Conservation (phyloP, 2,113 vertebrate genomes). For the Ophiodon elongatus region DNA sequence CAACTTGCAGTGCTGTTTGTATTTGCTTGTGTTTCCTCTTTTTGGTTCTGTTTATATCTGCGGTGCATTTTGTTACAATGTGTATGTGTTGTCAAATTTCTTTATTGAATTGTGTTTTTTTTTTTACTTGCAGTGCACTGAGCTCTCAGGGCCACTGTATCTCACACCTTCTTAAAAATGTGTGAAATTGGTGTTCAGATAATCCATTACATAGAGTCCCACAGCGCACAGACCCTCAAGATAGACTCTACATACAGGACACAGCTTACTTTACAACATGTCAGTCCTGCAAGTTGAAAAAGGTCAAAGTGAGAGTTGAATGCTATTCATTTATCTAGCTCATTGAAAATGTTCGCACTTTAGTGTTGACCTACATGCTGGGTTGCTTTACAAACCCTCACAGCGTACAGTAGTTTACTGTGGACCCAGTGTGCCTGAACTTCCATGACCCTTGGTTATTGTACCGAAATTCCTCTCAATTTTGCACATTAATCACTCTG, state of each 20-base stretch:
- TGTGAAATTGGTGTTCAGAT: background rate
- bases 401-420: conserved; percentile 3
- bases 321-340: background rate
- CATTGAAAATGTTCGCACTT: conserved; percentile 2
- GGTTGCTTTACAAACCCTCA: background rate
- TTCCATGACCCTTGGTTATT: conserved; percentile 52
- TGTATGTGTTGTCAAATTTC: background rate
- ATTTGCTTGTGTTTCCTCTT: background rate
- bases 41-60: background rate
- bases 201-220: background rate
- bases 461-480: conserved; percentile 53
- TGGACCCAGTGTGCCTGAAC: conserved; percentile 23
- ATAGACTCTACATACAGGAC: background rate
- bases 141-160: background rate
- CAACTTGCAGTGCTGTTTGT: background rate
- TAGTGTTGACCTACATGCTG: conserved; percentile 13
- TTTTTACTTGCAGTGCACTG: background rate
- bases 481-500: conserved; percentile 67
- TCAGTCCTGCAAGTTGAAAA: background rate
- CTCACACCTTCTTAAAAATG: background rate
- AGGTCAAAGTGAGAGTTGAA: conserved; percentile 9
- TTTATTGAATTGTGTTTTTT: background rate
- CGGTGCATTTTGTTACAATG: background rate
- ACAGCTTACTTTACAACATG: background rate
- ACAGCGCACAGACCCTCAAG: background rate